phyloP scores from a whole-genome alignment of 2,797 vertebrate genomes.

The Epinephelus coioides region DNA sequence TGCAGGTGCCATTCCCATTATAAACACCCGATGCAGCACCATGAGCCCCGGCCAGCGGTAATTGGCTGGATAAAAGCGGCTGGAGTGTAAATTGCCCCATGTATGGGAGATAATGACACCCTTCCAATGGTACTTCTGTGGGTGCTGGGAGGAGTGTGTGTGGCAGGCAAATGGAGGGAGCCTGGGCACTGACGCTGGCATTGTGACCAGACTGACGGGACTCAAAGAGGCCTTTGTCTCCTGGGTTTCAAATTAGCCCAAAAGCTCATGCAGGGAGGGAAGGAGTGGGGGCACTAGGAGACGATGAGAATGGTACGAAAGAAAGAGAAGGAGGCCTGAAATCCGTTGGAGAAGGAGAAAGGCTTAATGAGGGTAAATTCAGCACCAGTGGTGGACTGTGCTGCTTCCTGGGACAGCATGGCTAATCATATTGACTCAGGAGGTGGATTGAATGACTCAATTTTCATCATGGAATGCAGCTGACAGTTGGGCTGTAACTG shows the following conservation, averaged over 20 bases:
- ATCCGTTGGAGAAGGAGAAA: conserved; percentile 48
- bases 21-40: conserved; percentile 33
- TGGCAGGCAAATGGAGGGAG: conserved; percentile 65
- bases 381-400: conserved; percentile 20
- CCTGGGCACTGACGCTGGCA: conserved; percentile 76
- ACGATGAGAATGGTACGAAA: conserved; percentile 32
- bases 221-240: conserved; percentile 82
- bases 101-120: conserved; percentile 75
- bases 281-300: conserved; percentile 20
- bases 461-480: conserved; percentile 42
- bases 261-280: conserved; percentile 40
- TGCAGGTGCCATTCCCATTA: conserved; percentile 54
- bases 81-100: conserved; percentile 69
- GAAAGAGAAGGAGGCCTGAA: conserved; percentile 42
- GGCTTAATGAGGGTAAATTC: conserved; percentile 58
- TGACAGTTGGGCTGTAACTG: conserved; percentile 47
- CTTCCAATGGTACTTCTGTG: conserved; percentile 68
- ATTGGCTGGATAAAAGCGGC: conserved; percentile 71
- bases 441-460: conserved; percentile 42
- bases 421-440: conserved; percentile 40
- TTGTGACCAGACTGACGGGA: conserved; percentile 64
- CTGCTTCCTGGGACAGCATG: conserved; percentile 29
- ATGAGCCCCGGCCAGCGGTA: conserved; percentile 51
- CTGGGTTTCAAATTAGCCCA: conserved; percentile 76
- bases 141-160: conserved; percentile 58